Percentiles rank a stretch among this genome's conserved stretches.
These are phyloP conservation scores for Alces alces DNA, from an alignment of 2,113 vertebrate genomes.

Conservation along the genomic window DNA sequence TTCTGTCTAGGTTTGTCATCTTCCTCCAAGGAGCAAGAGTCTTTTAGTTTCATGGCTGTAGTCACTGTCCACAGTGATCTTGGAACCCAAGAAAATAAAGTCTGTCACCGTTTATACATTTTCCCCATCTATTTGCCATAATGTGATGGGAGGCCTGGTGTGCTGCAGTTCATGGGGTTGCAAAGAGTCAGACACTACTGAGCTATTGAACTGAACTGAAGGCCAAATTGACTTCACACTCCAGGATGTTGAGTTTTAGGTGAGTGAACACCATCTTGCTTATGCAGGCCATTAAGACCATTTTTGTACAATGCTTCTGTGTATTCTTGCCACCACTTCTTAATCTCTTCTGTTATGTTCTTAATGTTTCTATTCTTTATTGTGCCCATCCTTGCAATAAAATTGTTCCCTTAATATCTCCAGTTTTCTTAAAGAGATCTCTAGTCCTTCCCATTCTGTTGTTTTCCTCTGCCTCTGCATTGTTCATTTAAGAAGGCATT, in stretches of 20 bases:
- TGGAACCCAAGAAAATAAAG: neutral
- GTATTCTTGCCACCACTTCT: neutral
- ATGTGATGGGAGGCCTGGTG: neutral
- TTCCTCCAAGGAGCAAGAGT: neutral
- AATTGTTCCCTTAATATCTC: neutral
- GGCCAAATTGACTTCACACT: neutral
- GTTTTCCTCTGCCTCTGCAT: neutral
- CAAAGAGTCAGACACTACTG: neutral
- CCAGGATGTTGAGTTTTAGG: neutral
- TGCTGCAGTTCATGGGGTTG: accelerated
- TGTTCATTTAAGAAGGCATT: neutral
- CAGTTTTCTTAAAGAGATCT: neutral
- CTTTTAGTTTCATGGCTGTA: neutral
- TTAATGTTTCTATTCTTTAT: neutral
- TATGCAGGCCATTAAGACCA: neutral
- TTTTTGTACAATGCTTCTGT: neutral
- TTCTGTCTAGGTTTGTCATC: neutral
- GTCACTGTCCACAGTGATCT: accelerated
- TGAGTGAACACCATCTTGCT: neutral
- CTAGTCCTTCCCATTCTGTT: neutral
- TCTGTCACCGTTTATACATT: neutral
- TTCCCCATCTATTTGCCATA: neutral
- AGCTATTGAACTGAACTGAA: neutral
- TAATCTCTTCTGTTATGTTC: neutral
- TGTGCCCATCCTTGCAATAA: neutral